Percentiles rank a stretch among this genome's conserved stretches.
Conservation (phyloP, 2,797 vertebrate genomes). For the Falco novaeseelandiae region DNA sequence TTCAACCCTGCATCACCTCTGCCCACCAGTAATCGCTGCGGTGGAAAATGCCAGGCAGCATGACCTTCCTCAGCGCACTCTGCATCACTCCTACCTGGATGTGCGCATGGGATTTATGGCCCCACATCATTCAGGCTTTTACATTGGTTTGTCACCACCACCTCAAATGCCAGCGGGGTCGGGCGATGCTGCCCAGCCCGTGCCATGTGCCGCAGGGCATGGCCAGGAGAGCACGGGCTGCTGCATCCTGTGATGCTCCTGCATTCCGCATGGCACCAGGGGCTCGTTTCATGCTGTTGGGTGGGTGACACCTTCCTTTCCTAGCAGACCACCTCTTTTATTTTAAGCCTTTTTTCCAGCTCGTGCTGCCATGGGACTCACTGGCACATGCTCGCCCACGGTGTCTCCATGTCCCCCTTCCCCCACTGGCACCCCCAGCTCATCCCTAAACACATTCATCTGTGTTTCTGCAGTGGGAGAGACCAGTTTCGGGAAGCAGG, state of each 20-base stretch:
- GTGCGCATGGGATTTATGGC: not conserved
- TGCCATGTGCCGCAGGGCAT: fast-evolving
- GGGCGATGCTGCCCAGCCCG: not conserved
- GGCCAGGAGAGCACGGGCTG: fast-evolving
- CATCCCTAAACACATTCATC: not conserved
- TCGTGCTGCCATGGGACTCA: not conserved
- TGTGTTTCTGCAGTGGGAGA: not conserved
- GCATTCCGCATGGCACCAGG: not conserved
- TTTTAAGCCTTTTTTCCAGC: not conserved
- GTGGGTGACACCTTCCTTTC: not conserved
- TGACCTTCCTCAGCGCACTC: not conserved
- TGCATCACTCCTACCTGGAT: not conserved
- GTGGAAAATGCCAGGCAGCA: not conserved
- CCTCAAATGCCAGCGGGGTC: not conserved
- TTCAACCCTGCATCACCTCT: not conserved
- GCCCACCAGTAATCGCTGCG: not conserved
- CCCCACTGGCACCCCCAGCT: not conserved
- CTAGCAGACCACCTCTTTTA: not conserved
- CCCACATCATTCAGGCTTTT: not conserved
- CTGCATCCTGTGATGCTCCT: not conserved
- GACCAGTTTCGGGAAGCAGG: not conserved
- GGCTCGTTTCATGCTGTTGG: not conserved
- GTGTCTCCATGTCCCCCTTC: not conserved
- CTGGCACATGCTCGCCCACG: not conserved
- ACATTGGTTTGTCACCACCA: not conserved